Percentiles rank a stretch among this genome's conserved stretches.
These are phyloP conservation scores for Drosophila sp. DNA, from an alignment of 1,140 invertebrate species.

Conservation along the genomic window DNA sequence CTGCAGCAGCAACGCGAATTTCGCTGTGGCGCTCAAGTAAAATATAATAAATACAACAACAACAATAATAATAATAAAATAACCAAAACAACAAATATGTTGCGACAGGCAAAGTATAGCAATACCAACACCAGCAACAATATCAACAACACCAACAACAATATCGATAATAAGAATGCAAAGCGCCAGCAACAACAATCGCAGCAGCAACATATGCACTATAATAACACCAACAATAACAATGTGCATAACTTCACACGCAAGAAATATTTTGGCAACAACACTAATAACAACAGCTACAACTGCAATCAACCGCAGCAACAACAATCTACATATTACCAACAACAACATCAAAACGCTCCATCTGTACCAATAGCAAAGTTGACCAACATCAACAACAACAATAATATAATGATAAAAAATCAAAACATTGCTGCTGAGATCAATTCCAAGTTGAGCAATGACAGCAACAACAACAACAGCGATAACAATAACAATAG, in stretches of 20 bases:
- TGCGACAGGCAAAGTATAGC: constrained; percentile 55
- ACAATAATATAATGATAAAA: constrained; percentile 63
- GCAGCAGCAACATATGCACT: constrained; percentile 37
- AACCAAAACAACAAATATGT: constrained; percentile 44
- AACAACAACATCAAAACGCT: constrained; percentile 51
- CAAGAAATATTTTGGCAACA: constrained; percentile 63
- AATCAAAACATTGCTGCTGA: constrained; percentile 61
- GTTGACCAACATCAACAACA: constrained; percentile 33
- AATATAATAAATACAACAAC: constrained; percentile 66
- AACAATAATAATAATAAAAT: constrained; percentile 48
- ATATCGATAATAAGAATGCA: constrained; percentile 27
- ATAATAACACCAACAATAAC: constrained; percentile 47
- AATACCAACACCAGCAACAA: constrained; percentile 40
- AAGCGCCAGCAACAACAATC: constrained; percentile 49
- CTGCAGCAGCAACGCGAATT: constrained; percentile 48
- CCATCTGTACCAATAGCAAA: constrained; percentile 30
- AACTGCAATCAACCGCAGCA: constrained; percentile 42
- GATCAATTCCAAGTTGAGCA: constrained; percentile 42
- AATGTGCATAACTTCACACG: constrained; percentile 47
- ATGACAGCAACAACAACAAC: constrained; percentile 52
- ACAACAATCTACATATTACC: constrained; percentile 42
- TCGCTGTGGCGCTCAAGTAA: constrained; percentile 43
- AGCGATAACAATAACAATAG: constrained; percentile 19
- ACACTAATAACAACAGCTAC: constrained; percentile 40
- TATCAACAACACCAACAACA: constrained; percentile 36